Evolutionary conservation across 2,797 vertebrate genomes (phyloP).

Genomic region (Sebastes miniatus): DNA sequence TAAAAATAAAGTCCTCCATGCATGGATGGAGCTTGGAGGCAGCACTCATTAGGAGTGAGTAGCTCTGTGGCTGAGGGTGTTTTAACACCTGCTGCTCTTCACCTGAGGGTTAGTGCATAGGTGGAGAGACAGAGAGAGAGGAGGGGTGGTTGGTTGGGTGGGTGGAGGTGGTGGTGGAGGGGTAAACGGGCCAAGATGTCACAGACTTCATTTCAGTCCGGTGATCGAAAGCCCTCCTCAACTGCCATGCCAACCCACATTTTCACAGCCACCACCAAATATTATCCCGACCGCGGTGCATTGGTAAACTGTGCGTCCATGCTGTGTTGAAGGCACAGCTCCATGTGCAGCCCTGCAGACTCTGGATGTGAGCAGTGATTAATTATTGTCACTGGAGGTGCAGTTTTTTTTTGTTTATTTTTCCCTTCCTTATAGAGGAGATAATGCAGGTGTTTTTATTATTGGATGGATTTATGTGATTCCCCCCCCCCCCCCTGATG

Average conservation of each 20-base stretch:
- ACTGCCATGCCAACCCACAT: slow-evolving; percentile 68
- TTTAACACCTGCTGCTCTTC: slow-evolving; percentile 86
- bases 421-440: background rate
- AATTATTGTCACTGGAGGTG: slow-evolving; percentile 66
- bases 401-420: background rate
- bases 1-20: slow-evolving; percentile 81
- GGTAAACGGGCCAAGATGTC: slow-evolving; percentile 65
- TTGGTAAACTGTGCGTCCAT: slow-evolving; percentile 40
- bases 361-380: slow-evolving; percentile 62
- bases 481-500: background rate
- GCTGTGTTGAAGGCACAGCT: slow-evolving; percentile 40
- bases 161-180: slow-evolving; percentile 4
- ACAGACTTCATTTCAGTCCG: slow-evolving; percentile 76
- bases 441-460: background rate
- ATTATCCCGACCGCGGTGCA: slow-evolving; percentile 42
- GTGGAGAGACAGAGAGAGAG: slow-evolving; percentile 52
- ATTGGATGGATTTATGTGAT: background rate
- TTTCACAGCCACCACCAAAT: slow-evolving; percentile 67
- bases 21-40: slow-evolving; percentile 69
- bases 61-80: slow-evolving; percentile 77
- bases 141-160: background rate
- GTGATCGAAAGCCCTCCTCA: slow-evolving; percentile 71
- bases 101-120: slow-evolving; percentile 76
- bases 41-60: slow-evolving; percentile 78
- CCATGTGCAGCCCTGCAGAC: slow-evolving; percentile 24